Conservation (phyloP, 2,888 invertebrate genomes). For the Prenolepis imparis region DNA sequence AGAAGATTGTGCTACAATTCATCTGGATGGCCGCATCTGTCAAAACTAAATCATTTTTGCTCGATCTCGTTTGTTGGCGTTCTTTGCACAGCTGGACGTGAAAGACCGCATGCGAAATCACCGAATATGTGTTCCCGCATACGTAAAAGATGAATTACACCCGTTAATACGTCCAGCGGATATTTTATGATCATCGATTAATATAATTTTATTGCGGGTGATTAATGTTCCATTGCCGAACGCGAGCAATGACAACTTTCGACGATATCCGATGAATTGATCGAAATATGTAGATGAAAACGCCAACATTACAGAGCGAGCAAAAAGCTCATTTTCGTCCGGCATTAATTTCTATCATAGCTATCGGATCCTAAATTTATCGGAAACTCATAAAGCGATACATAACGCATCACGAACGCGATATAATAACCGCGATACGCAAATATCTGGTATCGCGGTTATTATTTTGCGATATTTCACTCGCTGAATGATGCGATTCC, state of each 20-base stretch:
- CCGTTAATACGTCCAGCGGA: constrained; percentile 56
- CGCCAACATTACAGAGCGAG: background rate
- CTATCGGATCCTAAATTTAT: constrained; percentile 26
- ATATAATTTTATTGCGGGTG: constrained; percentile 69
- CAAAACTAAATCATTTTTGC: constrained; percentile 81
- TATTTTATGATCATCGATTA: constrained; percentile 71
- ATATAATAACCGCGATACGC: constrained; percentile 26
- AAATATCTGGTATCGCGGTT: background rate
- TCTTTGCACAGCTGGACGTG: constrained; percentile 76
- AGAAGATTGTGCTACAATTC: constrained; percentile 80
- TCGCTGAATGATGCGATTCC: constrained; percentile 5
- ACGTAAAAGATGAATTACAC: constrained; percentile 70
- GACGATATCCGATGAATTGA: background rate
- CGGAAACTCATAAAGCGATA: background rate
- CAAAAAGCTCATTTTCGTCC: background rate
- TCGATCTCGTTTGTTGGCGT: constrained; percentile 77
- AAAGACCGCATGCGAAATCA: constrained; percentile 72
- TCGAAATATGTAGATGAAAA: background rate
- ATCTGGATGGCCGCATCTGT: constrained; percentile 77
- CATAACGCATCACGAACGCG: background rate
- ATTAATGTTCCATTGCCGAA: background rate
- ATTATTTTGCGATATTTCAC: constrained; percentile 1
- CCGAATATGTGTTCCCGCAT: constrained; percentile 71
- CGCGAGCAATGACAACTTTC: background rate
- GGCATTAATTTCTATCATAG: constrained; percentile 19